Conservation (phyloP, 2,797 vertebrate species). For the Decapterus maruadsi region DNA sequence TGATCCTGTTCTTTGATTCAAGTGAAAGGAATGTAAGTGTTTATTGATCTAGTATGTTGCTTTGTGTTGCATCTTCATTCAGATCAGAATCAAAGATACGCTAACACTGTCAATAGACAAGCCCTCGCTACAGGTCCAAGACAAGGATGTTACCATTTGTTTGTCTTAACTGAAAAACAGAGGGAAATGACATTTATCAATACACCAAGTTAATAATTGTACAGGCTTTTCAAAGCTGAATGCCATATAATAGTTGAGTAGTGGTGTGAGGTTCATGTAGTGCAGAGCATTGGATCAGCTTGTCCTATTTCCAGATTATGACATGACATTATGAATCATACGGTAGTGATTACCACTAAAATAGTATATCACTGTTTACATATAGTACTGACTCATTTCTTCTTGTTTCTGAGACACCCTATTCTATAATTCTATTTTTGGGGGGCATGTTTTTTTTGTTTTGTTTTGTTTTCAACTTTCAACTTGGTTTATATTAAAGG, state of each 20-base stretch:
- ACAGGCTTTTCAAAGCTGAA: slow-evolving; percentile 40
- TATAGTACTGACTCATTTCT: not conserved
- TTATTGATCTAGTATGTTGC: slow-evolving; percentile 63
- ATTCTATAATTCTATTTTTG: not conserved
- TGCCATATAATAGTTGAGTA: slow-evolving; percentile 19
- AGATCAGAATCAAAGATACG: slow-evolving; percentile 67
- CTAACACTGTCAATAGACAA: slow-evolving; percentile 60
- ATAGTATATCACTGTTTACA: not conserved
- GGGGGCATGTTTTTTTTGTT: not conserved
- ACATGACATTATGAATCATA: not conserved
- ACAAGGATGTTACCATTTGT: slow-evolving; percentile 46
- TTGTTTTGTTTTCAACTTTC: not conserved
- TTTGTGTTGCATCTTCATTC: slow-evolving; percentile 57
- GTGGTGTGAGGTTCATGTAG: slow-evolving; percentile 18
- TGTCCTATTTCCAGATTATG: not conserved
- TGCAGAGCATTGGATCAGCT: slow-evolving; percentile 18
- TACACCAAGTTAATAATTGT: slow-evolving; percentile 56
- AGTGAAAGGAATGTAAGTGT: slow-evolving; percentile 45
- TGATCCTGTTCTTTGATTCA: slow-evolving; percentile 58
- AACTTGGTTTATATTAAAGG: not conserved
- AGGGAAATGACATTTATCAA: slow-evolving; percentile 57
- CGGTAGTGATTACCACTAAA: not conserved
- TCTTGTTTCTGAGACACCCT: not conserved
- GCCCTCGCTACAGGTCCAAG: slow-evolving; percentile 23
- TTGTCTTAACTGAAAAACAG: slow-evolving; percentile 44